These are phyloP conservation scores for Drosophila pruinosa DNA, from an alignment of 1,140 invertebrate species.

Conservation along the genomic window DNA sequence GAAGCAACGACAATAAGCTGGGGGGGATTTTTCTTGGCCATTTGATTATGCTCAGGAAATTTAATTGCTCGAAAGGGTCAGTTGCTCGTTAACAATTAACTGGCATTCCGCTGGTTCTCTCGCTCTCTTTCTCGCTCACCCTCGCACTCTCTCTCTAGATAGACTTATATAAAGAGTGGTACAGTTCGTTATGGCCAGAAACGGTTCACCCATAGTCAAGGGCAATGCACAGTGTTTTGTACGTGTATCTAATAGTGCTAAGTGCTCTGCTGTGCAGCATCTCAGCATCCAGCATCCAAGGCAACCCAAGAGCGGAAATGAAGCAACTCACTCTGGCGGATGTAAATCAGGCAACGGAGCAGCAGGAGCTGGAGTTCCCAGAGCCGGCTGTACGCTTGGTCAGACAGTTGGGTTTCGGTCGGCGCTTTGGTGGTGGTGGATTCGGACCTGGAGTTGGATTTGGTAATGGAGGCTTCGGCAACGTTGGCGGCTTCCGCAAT, in stretches of 20 bases:
- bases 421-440: constrained; percentile 3
- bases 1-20: constrained; percentile 9
- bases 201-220: constrained; percentile 11
- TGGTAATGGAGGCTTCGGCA: constrained; percentile 3
- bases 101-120: not conserved
- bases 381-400: constrained; percentile 54
- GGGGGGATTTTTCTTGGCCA: constrained; percentile 55
- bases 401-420: constrained; percentile 50
- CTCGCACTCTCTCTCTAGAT: not conserved
- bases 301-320: constrained; percentile 48
- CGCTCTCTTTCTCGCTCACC: not conserved
- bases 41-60: constrained; percentile 74
- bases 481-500: not conserved
- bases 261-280: constrained; percentile 54
- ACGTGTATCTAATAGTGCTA: constrained; percentile 63
- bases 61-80: constrained; percentile 70
- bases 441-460: constrained; percentile 27
- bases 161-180: constrained; percentile 57
- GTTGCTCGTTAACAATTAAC: constrained; percentile 67
- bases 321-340: constrained; percentile 70
- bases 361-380: constrained; percentile 61
- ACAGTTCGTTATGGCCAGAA: constrained; percentile 12
- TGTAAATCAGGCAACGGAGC: constrained; percentile 67
- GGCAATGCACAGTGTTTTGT: constrained; percentile 56
- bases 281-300: not conserved